These are phyloP conservation scores for Anneissia japonica DNA, from an alignment of 35 echinoderm and acorn worm species.

Conservation along the genomic window DNA sequence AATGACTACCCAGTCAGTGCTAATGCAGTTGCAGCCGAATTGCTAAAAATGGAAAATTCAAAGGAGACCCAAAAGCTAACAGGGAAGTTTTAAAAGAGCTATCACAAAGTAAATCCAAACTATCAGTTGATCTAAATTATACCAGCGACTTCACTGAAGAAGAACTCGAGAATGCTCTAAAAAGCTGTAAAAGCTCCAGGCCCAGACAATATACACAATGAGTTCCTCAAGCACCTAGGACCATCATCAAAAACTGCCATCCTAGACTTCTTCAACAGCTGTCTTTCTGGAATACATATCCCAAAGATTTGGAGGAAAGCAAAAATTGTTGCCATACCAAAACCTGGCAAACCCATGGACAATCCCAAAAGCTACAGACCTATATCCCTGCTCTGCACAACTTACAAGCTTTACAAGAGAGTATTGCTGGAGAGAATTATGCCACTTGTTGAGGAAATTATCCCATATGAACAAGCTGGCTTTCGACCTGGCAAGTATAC, in stretches of 20 bases:
- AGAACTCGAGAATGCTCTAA: too few relatives aligned
- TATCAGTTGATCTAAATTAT: too few relatives aligned
- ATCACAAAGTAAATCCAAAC: too few relatives aligned
- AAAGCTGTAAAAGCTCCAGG: too few relatives aligned
- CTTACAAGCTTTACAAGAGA: conserved; percentile 27
- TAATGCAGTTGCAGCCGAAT: too few relatives aligned
- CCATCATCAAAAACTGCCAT: background rate
- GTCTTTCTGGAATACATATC: background rate
- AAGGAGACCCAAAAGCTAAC: too few relatives aligned
- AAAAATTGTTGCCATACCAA: conserved; percentile 21
- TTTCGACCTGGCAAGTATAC: conserved; percentile 2
- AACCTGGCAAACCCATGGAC: conserved; percentile 33
- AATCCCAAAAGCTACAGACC: conserved; percentile 43
- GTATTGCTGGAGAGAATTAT: conserved; percentile 14
- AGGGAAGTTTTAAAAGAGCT: too few relatives aligned
- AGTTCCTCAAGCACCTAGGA: conserved; percentile 5
- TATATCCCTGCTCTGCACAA: conserved; percentile 26
- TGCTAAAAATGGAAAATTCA: too few relatives aligned
- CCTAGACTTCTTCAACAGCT: background rate
- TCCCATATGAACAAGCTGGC: conserved; percentile 1
- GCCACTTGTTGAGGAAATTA: background rate
- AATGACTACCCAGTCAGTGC: too few relatives aligned
- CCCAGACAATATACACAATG: too few relatives aligned
- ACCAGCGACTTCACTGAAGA: too few relatives aligned
- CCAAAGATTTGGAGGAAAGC: conserved; percentile 39